Evolutionary conservation across 2,888 invertebrate species (phyloP), one percentile per base, ranked within the genome.

Genomic region (Molorchus minor): DNA sequence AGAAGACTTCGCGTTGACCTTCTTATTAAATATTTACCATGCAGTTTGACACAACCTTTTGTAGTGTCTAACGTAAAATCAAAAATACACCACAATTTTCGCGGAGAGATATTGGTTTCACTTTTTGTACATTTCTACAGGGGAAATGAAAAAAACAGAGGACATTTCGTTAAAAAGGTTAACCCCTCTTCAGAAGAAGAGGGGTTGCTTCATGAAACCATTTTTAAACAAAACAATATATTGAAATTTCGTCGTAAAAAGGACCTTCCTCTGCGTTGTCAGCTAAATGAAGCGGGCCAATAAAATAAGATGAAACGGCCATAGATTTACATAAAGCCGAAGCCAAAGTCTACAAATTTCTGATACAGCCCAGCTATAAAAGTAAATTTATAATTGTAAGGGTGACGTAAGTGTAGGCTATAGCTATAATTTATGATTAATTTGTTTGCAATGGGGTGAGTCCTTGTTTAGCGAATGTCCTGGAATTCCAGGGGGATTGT

Each of bases 351-450:
- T 68, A 67, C 69, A 64, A 72, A 70, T 72, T 73, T 70, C 73
- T 71, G 73, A 71, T 72, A 71, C 69, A 69, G 69, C 62, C 67
- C 57, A 61, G 71, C 72, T 60, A 74, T 74, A 74, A 74, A 74
- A 74, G 70, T 71, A 71, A 72, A 74, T 74, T 74, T 74, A 74
- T 74, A 74, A 74, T 74, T 72, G 72, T 72, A 70, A 71, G 69
- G 64, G 70, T 72, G 73, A 72, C 73, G 71, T 72, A 72, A 72
- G 72, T 72, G 71, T 71, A 70, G 72, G 71, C 71, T 68, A 70
- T 69, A 59, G 66, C 71, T 61, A 64, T 73, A 71, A 73, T 72
- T 73, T 71, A 72, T 73, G 72, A 72, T 71, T 72, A 73, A 73
- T 72, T 73, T 72, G 72, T 73, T 73, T 73, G 70, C 70, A 63